phyloP scores from a whole-genome alignment of 2,113 vertebrate genomes.

The Xerus inauris region DNA sequence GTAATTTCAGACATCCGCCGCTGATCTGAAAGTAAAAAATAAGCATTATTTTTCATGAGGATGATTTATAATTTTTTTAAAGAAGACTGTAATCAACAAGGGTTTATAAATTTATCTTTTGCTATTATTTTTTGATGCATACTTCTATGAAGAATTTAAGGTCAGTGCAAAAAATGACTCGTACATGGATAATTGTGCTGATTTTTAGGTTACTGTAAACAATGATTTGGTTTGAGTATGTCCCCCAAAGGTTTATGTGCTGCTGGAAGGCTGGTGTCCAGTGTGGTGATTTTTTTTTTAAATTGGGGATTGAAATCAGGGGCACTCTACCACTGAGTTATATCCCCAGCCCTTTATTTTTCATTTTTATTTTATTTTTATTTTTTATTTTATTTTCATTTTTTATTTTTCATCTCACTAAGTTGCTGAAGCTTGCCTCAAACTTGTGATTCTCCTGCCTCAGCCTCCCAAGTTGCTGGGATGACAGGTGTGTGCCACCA shows the following conservation, averaged over 20 bases:
- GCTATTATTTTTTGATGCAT: not conserved
- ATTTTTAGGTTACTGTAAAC: constrained; percentile 5
- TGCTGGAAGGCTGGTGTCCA: not conserved
- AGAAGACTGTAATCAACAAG: constrained; percentile 22
- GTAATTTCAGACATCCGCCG: constrained; percentile 97
- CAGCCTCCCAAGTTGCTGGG: too few species aligned
- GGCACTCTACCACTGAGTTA: too few species aligned
- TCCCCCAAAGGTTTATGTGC: not conserved
- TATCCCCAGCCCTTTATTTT: too few species aligned
- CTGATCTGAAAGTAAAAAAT: constrained; percentile 90
- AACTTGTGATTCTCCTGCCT: too few species aligned
- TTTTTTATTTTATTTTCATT: too few species aligned
- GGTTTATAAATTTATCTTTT: constrained; percentile 19
- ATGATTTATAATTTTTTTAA: constrained; percentile 25
- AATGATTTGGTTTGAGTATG: not conserved
- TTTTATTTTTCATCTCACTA: too few species aligned
- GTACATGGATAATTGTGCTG: not conserved
- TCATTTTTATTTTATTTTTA: too few species aligned
- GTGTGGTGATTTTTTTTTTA: not conserved
- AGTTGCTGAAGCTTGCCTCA: too few species aligned
- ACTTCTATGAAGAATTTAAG: constrained; percentile 52
- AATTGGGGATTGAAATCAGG: too few species aligned
- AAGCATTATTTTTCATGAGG: constrained; percentile 33
- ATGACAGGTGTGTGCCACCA: too few species aligned
- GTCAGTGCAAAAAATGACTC: not conserved